Percentiles rank a stretch among this genome's conserved stretches.
Evolutionary conservation across 1,140 invertebrate species (phyloP).

Genomic region (Lasioglossum baleicum): DNA sequence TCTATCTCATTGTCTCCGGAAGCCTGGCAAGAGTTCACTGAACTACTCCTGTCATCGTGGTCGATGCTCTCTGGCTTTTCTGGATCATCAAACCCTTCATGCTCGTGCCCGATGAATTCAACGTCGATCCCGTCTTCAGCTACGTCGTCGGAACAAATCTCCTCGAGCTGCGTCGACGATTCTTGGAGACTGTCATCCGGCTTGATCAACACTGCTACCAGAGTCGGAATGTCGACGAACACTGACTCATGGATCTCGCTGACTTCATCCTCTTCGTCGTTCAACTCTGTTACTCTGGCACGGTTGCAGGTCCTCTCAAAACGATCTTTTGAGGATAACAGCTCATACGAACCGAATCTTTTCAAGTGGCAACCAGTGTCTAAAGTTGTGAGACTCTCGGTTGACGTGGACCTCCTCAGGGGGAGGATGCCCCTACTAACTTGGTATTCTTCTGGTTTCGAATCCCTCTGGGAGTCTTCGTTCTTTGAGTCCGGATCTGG

Average conservation of each 20-base stretch:
- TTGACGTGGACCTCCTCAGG: slow-evolving; percentile 60
- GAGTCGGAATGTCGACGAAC: slow-evolving; percentile 71
- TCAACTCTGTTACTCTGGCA: slow-evolving; percentile 61
- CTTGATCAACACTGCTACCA: slow-evolving; percentile 72
- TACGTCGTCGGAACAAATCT: slow-evolving; percentile 64
- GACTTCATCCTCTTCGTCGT: slow-evolving; percentile 48
- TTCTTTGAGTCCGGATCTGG: not conserved
- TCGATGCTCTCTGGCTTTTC: slow-evolving; percentile 38
- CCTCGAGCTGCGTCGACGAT: slow-evolving; percentile 65
- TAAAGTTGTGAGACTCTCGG: slow-evolving; percentile 51
- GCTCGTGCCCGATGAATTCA: slow-evolving; percentile 46
- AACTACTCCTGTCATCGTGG: slow-evolving; percentile 29
- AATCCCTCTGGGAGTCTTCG: not conserved
- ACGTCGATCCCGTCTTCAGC: slow-evolving; percentile 57
- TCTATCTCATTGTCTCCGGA: slow-evolving; percentile 25
- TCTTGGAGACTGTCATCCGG: slow-evolving; percentile 61
- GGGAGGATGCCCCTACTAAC: not conserved
- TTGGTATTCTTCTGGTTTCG: not conserved
- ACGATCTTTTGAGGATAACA: slow-evolving; percentile 28
- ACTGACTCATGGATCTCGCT: slow-evolving; percentile 65
- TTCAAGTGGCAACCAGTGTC: slow-evolving; percentile 34
- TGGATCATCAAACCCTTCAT: slow-evolving; percentile 4
- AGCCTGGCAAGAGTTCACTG: slow-evolving; percentile 27
- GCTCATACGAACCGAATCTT: slow-evolving; percentile 65
- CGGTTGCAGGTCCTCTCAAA: slow-evolving; percentile 55